These are phyloP conservation scores for Lasioglossum villosulum DNA, from an alignment of 2,888 invertebrate genomes.

Conservation along the genomic window DNA sequence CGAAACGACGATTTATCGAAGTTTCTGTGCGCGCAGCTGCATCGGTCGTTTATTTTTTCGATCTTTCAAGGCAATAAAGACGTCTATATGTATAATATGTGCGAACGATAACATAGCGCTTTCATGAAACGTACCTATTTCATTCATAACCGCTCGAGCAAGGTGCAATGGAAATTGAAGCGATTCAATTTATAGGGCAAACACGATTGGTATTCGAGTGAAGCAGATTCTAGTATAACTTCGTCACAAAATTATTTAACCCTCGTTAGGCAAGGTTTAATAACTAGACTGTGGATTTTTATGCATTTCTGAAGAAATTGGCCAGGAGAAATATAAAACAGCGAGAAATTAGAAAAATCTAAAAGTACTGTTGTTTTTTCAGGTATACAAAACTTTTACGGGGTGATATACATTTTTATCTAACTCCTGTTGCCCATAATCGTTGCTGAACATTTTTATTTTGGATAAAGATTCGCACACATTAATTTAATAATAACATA, in stretches of 20 bases:
- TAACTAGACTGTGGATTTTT: too few species aligned
- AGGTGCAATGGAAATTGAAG: background rate
- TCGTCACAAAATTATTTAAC: background rate
- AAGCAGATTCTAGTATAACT: background rate
- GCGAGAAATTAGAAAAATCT: too few species aligned
- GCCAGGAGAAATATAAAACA: too few species aligned
- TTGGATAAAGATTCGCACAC: too few species aligned
- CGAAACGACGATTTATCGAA: slow-evolving; percentile 23
- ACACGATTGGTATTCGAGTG: background rate
- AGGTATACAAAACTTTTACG: too few species aligned
- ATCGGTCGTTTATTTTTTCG: background rate
- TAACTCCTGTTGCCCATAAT: too few species aligned
- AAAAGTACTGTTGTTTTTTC: too few species aligned
- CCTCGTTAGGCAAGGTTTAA: too few species aligned
- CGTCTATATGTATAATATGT: background rate
- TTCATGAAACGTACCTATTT: background rate
- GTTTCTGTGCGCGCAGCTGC: slow-evolving; percentile 26
- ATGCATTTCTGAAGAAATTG: too few species aligned
- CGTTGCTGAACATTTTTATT: too few species aligned
- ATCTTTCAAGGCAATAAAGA: slow-evolving; percentile 5
- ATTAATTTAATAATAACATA: too few species aligned
- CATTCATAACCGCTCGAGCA: background rate
- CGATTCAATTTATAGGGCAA: background rate
- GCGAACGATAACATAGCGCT: background rate
- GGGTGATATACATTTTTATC: too few species aligned